phyloP scores from a whole-genome alignment of 2,113 vertebrate genomes.

The Oryzias curvinotus region DNA sequence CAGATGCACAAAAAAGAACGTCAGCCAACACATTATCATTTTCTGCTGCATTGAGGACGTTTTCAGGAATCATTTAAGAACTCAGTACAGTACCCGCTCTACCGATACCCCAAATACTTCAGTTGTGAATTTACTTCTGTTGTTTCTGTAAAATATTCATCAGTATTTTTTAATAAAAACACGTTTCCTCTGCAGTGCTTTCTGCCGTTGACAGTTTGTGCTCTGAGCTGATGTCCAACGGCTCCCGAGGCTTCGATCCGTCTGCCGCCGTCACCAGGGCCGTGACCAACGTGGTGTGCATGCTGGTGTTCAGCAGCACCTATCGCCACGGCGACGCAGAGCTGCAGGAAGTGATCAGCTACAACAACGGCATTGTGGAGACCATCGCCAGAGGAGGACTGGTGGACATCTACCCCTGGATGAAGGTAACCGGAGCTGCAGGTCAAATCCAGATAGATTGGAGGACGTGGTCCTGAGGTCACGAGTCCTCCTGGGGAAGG shows the following conservation, averaged over 20 bases:
- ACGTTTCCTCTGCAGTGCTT: conserved; percentile 52
- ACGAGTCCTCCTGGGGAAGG: too few relatives aligned
- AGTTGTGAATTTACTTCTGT: too few relatives aligned
- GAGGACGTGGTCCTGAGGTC: not conserved
- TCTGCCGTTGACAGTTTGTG: conserved; percentile 70
- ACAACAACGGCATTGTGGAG: conserved; percentile 78
- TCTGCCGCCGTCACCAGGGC: conserved; percentile 65
- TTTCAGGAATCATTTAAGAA: too few relatives aligned
- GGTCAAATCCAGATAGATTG: not conserved
- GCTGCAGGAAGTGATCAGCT: conserved; percentile 72
- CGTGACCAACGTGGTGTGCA: conserved; percentile 79
- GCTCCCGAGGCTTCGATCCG: conserved; percentile 60
- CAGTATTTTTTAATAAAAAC: too few relatives aligned
- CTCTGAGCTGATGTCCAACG: conserved; percentile 46
- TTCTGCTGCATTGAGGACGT: too few relatives aligned
- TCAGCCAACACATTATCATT: too few relatives aligned
- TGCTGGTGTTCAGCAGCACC: conserved; percentile 73
- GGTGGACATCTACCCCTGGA: conserved; percentile 79
- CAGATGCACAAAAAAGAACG: too few relatives aligned
- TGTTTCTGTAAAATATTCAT: too few relatives aligned
- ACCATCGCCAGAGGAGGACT: conserved; percentile 74
- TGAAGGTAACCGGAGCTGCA: conserved; percentile 55
- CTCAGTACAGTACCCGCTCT: too few relatives aligned
- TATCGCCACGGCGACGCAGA: conserved; percentile 70
- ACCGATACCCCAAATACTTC: too few relatives aligned